A percentile compares a stretch with the other conserved stretches of the same genome.
These are phyloP conservation scores for Sicus ferrugineus DNA, from an alignment of 2,888 invertebrate species.

Conservation along the genomic window DNA sequence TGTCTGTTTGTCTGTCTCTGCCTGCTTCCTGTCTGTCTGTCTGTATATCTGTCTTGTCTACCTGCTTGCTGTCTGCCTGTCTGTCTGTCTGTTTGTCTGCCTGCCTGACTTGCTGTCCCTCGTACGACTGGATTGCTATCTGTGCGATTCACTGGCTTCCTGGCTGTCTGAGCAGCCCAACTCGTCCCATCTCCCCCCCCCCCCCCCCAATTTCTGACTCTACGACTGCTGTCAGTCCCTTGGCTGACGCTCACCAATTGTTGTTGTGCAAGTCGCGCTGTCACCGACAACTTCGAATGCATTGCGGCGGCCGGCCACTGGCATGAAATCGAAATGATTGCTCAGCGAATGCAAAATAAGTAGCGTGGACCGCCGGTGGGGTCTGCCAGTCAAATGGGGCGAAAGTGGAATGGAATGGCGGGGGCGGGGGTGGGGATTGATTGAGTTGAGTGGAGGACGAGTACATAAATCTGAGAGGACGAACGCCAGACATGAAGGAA, in stretches of 20 bases:
- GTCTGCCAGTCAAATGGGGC: not conserved
- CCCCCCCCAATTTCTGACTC: not conserved
- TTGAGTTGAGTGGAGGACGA: not conserved
- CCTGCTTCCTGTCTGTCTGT: slow-evolving; percentile 1
- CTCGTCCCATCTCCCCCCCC: not conserved
- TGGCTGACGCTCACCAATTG: not conserved
- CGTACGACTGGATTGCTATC: slow-evolving; percentile 20
- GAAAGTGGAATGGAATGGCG: not conserved
- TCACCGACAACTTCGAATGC: not conserved
- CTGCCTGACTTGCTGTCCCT: slow-evolving; percentile 17
- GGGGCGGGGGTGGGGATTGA: not conserved
- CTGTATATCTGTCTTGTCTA: slow-evolving; percentile 6
- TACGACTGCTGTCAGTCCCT: not conserved
- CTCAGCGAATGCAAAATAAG: slow-evolving; percentile 1
- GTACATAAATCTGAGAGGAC: not conserved
- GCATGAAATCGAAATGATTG: not conserved
- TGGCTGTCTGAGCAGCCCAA: not conserved
- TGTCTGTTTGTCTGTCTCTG: slow-evolving; percentile 12
- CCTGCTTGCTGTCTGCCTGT: not conserved
- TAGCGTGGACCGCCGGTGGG: not conserved
- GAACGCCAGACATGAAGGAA: not conserved
- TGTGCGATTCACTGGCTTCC: slow-evolving; percentile 1
- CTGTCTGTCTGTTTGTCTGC: slow-evolving; percentile 6
- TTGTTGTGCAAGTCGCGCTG: slow-evolving; percentile 1
- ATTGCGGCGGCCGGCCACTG: not conserved